These are phyloP conservation scores for Oncorhynchus clarkii DNA, from an alignment of 2,113 vertebrate genomes.

Conservation along the genomic window DNA sequence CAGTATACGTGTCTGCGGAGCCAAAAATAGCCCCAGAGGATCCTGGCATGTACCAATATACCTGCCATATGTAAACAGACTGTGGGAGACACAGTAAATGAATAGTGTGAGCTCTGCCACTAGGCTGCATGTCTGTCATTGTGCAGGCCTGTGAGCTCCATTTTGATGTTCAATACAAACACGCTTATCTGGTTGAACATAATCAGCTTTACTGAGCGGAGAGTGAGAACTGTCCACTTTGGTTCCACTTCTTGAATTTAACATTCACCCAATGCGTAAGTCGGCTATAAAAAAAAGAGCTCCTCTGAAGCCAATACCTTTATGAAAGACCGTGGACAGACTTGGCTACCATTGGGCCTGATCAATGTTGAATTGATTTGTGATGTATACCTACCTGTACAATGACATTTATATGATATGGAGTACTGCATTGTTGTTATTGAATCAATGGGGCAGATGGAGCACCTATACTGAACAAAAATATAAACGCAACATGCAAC, in stretches of 20 bases:
- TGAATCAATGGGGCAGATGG: not conserved
- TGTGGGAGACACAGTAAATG: conserved; percentile 36
- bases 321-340: not conserved
- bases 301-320: not conserved
- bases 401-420: not conserved
- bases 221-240: not conserved
- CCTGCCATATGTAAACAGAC: conserved; percentile 48
- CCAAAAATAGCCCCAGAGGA: conserved; percentile 52
- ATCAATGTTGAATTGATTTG: not conserved
- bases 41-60: conserved; percentile 48
- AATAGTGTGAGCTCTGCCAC: conserved; percentile 34
- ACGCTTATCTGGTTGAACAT: conserved; percentile 40
- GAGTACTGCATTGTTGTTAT: not conserved
- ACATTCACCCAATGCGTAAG: not conserved
- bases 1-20: conserved; percentile 41
- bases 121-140: conserved; percentile 42
- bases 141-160: conserved; percentile 18
- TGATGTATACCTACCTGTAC: not conserved
- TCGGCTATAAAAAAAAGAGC: not conserved
- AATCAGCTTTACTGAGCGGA: conserved; percentile 22
- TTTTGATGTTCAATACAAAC: conserved; percentile 36
- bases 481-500: too few species aligned
- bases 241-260: conserved; percentile 16
- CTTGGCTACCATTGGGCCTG: not conserved
- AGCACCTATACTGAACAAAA: not conserved